phyloP scores from a whole-genome alignment of 1,140 invertebrate species.

The Trachymyrmex septentrionalis region DNA sequence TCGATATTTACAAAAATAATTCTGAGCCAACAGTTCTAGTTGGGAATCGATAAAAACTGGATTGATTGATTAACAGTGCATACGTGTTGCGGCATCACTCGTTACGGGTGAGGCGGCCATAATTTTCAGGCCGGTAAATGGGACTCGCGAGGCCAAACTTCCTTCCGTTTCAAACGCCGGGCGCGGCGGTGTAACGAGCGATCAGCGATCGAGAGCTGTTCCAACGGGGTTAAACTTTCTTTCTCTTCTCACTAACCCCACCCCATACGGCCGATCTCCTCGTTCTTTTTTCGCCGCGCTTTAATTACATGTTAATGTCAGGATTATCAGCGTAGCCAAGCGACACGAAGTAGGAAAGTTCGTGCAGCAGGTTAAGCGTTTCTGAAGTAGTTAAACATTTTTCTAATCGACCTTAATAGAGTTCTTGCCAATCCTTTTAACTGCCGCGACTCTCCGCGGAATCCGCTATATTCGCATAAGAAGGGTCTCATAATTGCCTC shows the following conservation, averaged over 20 bases:
- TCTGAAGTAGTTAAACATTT: constrained; percentile 63
- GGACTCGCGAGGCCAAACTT: constrained; percentile 69
- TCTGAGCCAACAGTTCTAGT: not conserved
- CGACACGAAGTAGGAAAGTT: constrained; percentile 64
- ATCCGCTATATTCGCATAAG: constrained; percentile 25
- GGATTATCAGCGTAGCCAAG: constrained; percentile 62
- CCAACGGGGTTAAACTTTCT: constrained; percentile 41
- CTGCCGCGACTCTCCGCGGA: constrained; percentile 29
- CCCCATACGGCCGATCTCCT: constrained; percentile 1
- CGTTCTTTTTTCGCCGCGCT: constrained; percentile 12
- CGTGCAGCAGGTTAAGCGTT: constrained; percentile 56
- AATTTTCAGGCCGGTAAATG: constrained; percentile 63
- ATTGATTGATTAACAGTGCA: constrained; percentile 37
- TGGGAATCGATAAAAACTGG: constrained; percentile 51
- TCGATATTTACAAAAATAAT: constrained; percentile 17
- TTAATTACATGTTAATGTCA: constrained; percentile 66
- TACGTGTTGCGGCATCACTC: constrained; percentile 24
- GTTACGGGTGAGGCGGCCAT: constrained; percentile 46
- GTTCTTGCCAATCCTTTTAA: constrained; percentile 61
- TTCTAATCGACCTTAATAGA: constrained; percentile 64
- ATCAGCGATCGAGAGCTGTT: constrained; percentile 56
- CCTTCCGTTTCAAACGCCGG: constrained; percentile 45
- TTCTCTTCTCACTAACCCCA: constrained; percentile 5
- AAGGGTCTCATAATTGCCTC: constrained; percentile 38
- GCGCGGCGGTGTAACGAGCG: constrained; percentile 40